These are phyloP conservation scores for Chrysomela aeneicollis DNA, from an alignment of 2,888 invertebrate species.

Conservation along the genomic window DNA sequence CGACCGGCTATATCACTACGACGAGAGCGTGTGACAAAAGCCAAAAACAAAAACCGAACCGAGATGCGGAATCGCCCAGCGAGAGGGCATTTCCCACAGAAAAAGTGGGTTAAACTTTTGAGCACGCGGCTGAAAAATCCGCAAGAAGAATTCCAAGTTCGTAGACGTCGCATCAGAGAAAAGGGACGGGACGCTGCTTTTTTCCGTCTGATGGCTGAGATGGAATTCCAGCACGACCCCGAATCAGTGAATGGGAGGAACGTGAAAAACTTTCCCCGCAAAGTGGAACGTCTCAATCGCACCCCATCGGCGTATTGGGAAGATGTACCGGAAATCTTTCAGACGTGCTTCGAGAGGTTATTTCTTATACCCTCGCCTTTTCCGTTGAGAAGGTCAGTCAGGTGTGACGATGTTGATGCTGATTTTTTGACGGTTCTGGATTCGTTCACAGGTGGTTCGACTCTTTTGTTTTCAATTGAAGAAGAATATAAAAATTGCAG, in stretches of 20 bases:
- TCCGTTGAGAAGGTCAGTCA: slow-evolving; percentile 43
- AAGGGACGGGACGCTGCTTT: slow-evolving; percentile 34
- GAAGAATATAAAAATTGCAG: no score
- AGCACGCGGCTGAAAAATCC: slow-evolving; percentile 36
- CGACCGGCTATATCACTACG: not conserved
- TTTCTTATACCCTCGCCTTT: slow-evolving; percentile 33
- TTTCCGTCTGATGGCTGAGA: slow-evolving; percentile 37
- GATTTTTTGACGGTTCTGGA: slow-evolving; percentile 11
- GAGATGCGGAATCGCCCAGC: slow-evolving; percentile 28
- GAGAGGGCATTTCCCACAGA: slow-evolving; percentile 40
- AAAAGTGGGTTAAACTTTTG: slow-evolving; percentile 45
- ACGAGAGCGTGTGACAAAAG: slow-evolving; percentile 19
- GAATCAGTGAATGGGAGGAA: slow-evolving; percentile 46
- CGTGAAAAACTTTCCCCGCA: slow-evolving; percentile 44
- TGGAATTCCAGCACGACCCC: slow-evolving; percentile 47
- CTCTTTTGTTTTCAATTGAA: no score
- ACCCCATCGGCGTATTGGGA: slow-evolving; percentile 46
- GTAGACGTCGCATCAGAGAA: slow-evolving; percentile 37
- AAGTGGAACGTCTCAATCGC: slow-evolving; percentile 45
- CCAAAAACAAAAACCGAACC: slow-evolving; percentile 18
- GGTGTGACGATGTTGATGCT: slow-evolving; percentile 22
- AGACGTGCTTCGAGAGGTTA: slow-evolving; percentile 41
- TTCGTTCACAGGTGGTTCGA: no score
- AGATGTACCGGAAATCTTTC: slow-evolving; percentile 49
- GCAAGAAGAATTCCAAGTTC: slow-evolving; percentile 42